A percentile compares a stretch with the other conserved stretches of the same genome.
Conservation (phyloP, 1,140 invertebrate species). For the Coenobita brevimanus region DNA sequence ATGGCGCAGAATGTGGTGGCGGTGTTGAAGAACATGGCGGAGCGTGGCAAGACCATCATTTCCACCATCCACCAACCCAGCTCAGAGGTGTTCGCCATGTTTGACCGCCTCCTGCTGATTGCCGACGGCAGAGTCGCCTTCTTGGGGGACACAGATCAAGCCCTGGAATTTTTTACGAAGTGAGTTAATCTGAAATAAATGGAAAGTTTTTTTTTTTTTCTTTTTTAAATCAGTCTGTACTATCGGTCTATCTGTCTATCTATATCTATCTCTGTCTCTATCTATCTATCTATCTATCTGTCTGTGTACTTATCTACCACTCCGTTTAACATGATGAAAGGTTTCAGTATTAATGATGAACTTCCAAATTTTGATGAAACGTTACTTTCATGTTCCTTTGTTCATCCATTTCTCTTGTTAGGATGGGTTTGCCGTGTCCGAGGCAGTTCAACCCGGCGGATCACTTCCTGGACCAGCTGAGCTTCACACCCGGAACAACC, state of each 20-base stretch:
- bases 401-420: slow-evolving; percentile 51
- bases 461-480: slow-evolving; percentile 91
- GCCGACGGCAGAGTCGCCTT: slow-evolving; percentile 94
- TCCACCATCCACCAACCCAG: slow-evolving; percentile 97
- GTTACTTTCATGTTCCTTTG: neutral
- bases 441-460: slow-evolving; percentile 95
- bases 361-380: neutral
- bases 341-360: no score
- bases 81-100: slow-evolving; percentile 88
- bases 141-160: slow-evolving; percentile 85
- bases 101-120: slow-evolving; percentile 92
- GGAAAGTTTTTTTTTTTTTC: no score
- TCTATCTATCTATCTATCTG: no score
- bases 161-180: slow-evolving; percentile 87
- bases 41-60: slow-evolving; percentile 88
- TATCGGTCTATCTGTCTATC: no score
- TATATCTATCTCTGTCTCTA: no score
- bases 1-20: slow-evolving; percentile 93
- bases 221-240: no score
- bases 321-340: no score
- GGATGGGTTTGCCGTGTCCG: slow-evolving; percentile 75
- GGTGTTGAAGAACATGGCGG: slow-evolving; percentile 77
- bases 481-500: slow-evolving; percentile 85
- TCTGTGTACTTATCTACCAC: no score
- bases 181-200: slow-evolving; percentile 74